Percentiles rank a stretch among this genome's conserved stretches.
phyloP scores from a whole-genome alignment of 2,797 vertebrate species.

The Emys orbicularis region DNA sequence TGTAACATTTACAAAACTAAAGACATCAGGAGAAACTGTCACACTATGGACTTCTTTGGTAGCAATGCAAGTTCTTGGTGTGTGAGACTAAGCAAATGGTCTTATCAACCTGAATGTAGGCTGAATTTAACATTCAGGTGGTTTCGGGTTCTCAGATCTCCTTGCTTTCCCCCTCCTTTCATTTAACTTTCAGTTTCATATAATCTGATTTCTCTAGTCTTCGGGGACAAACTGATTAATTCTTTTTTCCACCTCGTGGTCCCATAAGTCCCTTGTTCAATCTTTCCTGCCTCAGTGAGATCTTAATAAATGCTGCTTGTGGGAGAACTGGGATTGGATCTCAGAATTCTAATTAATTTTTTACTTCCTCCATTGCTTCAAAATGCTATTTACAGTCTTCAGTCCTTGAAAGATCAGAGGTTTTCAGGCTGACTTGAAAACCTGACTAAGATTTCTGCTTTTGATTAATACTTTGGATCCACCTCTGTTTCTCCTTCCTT shows the following conservation, averaged over 20 bases:
- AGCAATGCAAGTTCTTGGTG: not conserved
- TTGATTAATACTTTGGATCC: constrained; percentile 28
- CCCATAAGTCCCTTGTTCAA: constrained; percentile 59
- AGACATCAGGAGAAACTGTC: constrained; percentile 16
- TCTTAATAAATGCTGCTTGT: constrained; percentile 76
- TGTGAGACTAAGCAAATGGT: not conserved
- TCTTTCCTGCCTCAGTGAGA: constrained; percentile 73
- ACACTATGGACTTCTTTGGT: not conserved
- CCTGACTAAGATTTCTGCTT: constrained; percentile 34
- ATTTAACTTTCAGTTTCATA: constrained; percentile 58
- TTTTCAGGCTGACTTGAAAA: constrained; percentile 40
- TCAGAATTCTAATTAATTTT: constrained; percentile 73
- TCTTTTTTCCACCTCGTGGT: constrained; percentile 50
- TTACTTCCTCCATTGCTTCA: constrained; percentile 65
- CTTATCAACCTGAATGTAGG: not conserved
- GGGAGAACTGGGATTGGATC: constrained; percentile 68
- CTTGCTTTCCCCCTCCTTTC: constrained; percentile 25
- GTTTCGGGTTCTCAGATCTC: not conserved
- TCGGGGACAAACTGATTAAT: constrained; percentile 74
- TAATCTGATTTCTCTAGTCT: constrained; percentile 69
- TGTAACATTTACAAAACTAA: constrained; percentile 1
- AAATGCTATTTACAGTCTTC: constrained; percentile 44
- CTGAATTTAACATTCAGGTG: not conserved
- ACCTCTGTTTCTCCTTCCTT: not conserved
- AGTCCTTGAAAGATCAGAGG: constrained; percentile 22